Base-by-base conservation (phyloP, 1,140 invertebrate genomes). In the Trachelipus rathkii region DNA sequence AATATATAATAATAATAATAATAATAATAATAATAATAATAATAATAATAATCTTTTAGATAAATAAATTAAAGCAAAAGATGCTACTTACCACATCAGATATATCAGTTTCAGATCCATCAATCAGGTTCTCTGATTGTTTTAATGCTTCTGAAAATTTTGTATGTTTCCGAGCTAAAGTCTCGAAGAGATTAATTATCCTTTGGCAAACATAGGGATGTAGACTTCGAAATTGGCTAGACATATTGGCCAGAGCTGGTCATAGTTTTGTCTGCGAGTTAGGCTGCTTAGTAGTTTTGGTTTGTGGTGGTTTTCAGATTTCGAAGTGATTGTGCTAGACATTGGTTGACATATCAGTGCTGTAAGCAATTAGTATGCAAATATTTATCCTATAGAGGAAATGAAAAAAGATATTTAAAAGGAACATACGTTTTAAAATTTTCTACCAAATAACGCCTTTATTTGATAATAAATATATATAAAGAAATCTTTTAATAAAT, bases 201-300 rank as follows among this genome's bases (percentile, higher is more conserved):
- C 95, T 89, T 86, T 99, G 96, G 81, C 95, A 94, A 33, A 98
- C 97, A 85, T 97, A 97, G 0, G 96, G 94, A 87, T 98, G 96
- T 23, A 99, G 87, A 76, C 93, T 90, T 83, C 92, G 90, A 84
- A 99, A 98, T 85, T 98, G 93, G 78, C 92, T 91, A 68, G 94
- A 93, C 96, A 99, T 99, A 83, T 99, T 99, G 50, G 97, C 97
- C 77, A 99, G 87, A 7, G 97, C 96, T 67, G 97, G 97, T n/a
- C n/a, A n/a, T n/a, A n/a, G n/a, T n/a, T n/a, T n/a, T n/a, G n/a
- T n/a, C n/a, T n/a, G n/a, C n/a, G n/a, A n/a, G n/a, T n/a, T n/a
- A n/a, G n/a, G n/a, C n/a, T n/a, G n/a, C n/a, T n/a, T n/a, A n/a
- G n/a, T n/a, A n/a, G n/a, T n/a, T n/a, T n/a, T n/a, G n/a, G n/a